Evolutionary conservation across 2,797 vertebrate genomes (phyloP).

Genomic region (Anabacerthia variegaticeps): DNA sequence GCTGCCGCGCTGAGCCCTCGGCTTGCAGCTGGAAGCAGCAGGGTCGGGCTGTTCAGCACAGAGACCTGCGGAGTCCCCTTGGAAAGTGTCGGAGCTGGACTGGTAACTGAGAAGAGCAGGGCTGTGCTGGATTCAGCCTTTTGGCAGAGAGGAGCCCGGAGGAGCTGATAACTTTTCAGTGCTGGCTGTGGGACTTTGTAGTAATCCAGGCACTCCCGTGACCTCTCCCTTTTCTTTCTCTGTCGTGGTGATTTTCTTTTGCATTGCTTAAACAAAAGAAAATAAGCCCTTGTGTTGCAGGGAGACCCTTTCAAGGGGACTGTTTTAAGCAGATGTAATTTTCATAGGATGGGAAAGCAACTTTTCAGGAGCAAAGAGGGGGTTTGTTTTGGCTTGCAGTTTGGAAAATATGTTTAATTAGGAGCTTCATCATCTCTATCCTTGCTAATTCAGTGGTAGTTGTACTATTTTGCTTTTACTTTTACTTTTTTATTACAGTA

Average conservation of each 20-base stretch:
- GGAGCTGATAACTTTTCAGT: background rate
- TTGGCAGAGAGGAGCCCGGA: background rate
- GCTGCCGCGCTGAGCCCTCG: background rate
- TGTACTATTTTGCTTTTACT: background rate
- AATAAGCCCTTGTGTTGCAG: background rate
- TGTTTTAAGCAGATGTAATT: background rate
- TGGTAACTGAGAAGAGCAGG: background rate
- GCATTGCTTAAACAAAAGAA: constrained; percentile 17
- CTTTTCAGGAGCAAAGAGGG: background rate
- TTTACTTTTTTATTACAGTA: background rate
- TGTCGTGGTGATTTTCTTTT: background rate
- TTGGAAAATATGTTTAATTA: background rate
- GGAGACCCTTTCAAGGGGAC: background rate
- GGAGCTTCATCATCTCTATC: background rate
- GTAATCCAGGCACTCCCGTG: background rate
- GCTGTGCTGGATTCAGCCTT: background rate
- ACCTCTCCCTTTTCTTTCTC: background rate
- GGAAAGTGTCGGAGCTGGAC: fast-evolving
- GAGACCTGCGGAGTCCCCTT: background rate
- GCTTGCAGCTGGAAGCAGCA: background rate
- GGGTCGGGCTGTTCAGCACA: background rate
- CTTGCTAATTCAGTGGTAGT: background rate
- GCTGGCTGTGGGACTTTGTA: background rate
- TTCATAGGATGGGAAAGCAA: background rate
- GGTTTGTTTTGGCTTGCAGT: background rate